phyloP scores from a whole-genome alignment of 2,888 invertebrate species.

The Netelia inedita region DNA sequence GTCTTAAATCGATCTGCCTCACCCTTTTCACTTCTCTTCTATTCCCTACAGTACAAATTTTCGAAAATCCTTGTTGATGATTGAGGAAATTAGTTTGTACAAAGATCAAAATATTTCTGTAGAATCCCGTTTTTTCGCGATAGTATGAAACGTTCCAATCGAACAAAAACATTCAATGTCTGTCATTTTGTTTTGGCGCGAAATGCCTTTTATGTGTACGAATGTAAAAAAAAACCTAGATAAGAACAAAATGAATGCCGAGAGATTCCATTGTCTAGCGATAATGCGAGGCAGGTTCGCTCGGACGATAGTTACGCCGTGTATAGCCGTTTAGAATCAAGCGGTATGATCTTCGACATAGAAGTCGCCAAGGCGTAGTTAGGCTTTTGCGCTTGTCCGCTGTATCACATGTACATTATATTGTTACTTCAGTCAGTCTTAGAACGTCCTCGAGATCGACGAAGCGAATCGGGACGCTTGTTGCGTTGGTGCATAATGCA shows the following conservation, averaged over 20 bases:
- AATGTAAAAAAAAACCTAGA: background rate
- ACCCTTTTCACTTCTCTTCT: background rate
- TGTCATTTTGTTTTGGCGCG: background rate
- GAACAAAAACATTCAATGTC: background rate
- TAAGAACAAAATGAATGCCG: conserved; percentile 25
- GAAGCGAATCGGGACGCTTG: conserved; percentile 59
- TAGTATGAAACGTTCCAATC: background rate
- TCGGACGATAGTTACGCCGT: conserved; percentile 38
- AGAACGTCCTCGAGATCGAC: conserved; percentile 61
- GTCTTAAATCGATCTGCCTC: background rate
- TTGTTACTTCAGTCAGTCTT: conserved; percentile 6
- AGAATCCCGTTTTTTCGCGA: background rate
- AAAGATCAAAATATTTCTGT: background rate
- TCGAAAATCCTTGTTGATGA: background rate
- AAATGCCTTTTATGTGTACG: background rate
- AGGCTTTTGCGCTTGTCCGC: background rate
- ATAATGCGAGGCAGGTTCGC: conserved; percentile 36
- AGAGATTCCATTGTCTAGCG: conserved; percentile 44
- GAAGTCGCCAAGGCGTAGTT: conserved; percentile 43
- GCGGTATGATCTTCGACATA: conserved; percentile 43
- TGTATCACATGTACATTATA: background rate
- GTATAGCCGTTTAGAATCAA: conserved; percentile 45
- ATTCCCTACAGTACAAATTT: background rate
- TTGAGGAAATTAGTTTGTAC: too few species aligned
- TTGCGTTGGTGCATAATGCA: conserved; percentile 41